Conservation (phyloP, 2,888 invertebrate genomes). For the Carterocephalus palaemon region DNA sequence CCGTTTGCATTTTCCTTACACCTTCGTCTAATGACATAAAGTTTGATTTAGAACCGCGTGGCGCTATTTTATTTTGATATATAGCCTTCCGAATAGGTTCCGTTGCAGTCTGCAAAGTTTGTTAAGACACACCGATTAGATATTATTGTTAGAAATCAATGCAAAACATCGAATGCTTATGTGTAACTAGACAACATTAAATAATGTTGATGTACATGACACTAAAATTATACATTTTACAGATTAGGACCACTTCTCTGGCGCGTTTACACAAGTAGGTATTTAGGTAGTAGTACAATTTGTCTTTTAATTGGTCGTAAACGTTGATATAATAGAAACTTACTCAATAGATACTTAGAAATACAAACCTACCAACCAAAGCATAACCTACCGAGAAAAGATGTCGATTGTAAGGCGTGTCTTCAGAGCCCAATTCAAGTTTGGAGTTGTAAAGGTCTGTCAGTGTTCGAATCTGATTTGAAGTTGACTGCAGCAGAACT, state of each 20-base stretch:
- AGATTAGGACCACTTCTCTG: too few relatives aligned
- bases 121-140: too few relatives aligned
- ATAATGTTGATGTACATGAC: too few relatives aligned
- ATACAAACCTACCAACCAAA: too few relatives aligned
- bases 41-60: slow-evolving; percentile 75
- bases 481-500: slow-evolving; percentile 83
- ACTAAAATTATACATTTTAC: too few relatives aligned
- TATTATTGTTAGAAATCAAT: too few relatives aligned
- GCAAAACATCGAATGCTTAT: too few relatives aligned
- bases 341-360: background rate
- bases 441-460: slow-evolving; percentile 82
- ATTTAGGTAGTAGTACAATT: too few relatives aligned
- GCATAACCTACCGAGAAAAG: slow-evolving; percentile 77
- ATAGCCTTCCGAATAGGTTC: slow-evolving; percentile 74
- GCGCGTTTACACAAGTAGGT: too few relatives aligned
- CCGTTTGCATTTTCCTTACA: slow-evolving; percentile 71
- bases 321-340: background rate
- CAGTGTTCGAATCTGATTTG: slow-evolving; percentile 81
- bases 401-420: slow-evolving; percentile 81
- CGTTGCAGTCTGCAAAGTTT: slow-evolving; percentile 66
- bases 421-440: slow-evolving; percentile 82
- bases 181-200: too few relatives aligned
- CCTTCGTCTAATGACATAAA: slow-evolving; percentile 80
- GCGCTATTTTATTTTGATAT: slow-evolving; percentile 79
- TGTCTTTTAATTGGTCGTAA: background rate